Base-by-base conservation (phyloP, 2,888 invertebrate genomes). In the Galeruca laticollis region DNA sequence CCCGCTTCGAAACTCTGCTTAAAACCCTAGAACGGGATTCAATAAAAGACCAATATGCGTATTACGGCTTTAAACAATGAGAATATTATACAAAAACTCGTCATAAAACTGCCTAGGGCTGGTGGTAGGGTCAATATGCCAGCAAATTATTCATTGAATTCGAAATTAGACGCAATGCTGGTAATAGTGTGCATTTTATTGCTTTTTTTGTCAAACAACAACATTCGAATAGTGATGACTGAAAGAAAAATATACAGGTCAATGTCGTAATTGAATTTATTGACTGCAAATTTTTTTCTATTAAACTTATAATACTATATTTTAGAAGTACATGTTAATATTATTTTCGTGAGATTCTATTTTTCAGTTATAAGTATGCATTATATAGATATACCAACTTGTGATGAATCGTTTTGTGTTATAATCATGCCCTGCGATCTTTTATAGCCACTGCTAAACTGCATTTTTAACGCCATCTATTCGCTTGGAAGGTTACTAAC, bases 111-210 rank as follows among this genome's bases (percentile, higher is more conserved):
- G 75, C 70, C 57, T 57, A 63, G 72, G 72, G 75, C 68, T 73
- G 71, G 63, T 60, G 64, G 49, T 60, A 65, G 72, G 76, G 76
- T 76, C 76, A 76, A 76, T 73, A 76, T 49, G 72, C 70, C 65
- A 66, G 71, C 71, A 74, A 73, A 74, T 76, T 75, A 76, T 76
- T 76, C 75, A 76, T 73, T 72, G 75, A 74, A 75, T 76, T 74
- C 69, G 72, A 76, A 75, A 75, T 76, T 73, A 73, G 73, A 60
- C 63, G 63, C 63, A 63, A 54, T 56, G 54, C 54, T 63, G 54
- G 54, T 63, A 56, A 63, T 33, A 54, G 37, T 40, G 54, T 63
- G 63, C 63, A 63, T 54, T 62, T 51, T 62, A 62, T 52, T 52
- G 52, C 31, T 51, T 37, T 63, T 62, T 61, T 62, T 2, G 52